Conservation (phyloP, 2,888 invertebrate species). For the Pachycephus smyrnensis region DNA sequence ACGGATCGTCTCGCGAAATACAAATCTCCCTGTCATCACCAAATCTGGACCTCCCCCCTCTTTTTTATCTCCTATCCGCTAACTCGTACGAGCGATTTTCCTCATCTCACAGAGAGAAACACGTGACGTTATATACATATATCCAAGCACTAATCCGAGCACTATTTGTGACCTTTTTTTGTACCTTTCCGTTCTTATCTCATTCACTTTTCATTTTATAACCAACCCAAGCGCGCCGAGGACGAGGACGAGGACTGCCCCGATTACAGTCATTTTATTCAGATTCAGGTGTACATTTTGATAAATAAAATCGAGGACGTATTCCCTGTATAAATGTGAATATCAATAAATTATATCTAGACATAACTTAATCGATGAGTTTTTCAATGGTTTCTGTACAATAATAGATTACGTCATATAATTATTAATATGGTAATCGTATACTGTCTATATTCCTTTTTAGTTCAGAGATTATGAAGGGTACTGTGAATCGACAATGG, state of each 20-base stretch:
- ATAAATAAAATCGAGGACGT: background rate
- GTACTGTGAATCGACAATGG: background rate
- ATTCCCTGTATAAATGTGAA: background rate
- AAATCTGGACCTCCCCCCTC: background rate
- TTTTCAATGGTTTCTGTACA: too few relatives aligned
- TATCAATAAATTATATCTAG: background rate
- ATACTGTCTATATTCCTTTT: background rate
- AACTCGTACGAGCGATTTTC: background rate
- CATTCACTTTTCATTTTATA: background rate
- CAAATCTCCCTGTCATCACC: background rate
- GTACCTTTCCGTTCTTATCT: background rate
- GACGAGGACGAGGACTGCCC: background rate
- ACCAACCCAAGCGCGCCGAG: background rate
- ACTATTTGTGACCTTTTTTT: background rate
- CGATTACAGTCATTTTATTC: background rate
- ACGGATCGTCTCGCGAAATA: conserved; percentile 11
- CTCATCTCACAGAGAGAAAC: background rate
- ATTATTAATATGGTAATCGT: background rate
- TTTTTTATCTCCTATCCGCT: background rate
- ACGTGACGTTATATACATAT: background rate
- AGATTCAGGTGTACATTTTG: background rate
- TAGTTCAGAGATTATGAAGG: too few relatives aligned
- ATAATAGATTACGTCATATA: background rate
- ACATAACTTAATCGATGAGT: too few relatives aligned
- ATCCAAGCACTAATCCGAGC: background rate